Evolutionary conservation across 1,140 invertebrate species (phyloP).

Genomic region (Neodiprion pinetum): DNA sequence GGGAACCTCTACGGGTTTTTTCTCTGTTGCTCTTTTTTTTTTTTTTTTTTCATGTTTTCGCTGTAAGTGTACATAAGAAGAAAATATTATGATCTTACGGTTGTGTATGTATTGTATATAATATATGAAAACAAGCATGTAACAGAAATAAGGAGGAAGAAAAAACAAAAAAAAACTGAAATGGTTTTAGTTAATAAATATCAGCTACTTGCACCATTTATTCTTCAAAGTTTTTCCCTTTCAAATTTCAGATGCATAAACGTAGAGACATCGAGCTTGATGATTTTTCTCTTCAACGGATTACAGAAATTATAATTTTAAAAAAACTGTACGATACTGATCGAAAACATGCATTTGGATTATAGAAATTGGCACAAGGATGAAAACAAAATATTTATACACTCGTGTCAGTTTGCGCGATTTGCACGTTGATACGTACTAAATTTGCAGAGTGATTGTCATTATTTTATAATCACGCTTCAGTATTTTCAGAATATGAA

Average conservation of each 20-base stretch:
- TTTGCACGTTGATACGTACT: too few species aligned
- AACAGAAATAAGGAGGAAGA: constrained; percentile 19
- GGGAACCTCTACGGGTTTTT: too few species aligned
- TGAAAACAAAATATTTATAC: too few species aligned
- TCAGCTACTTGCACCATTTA: background rate
- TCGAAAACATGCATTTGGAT: too few species aligned
- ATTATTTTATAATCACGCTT: too few species aligned
- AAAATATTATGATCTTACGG: constrained; percentile 27
- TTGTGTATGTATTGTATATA: constrained; percentile 47
- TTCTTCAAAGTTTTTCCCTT: too few species aligned
- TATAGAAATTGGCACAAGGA: too few species aligned
- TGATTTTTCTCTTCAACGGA: background rate
- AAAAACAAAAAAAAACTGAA: background rate
- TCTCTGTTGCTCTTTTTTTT: constrained; percentile 7
- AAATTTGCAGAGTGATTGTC: too few species aligned
- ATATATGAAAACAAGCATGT: constrained; percentile 35
- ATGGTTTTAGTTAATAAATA: constrained; percentile 37
- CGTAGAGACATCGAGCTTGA: background rate
- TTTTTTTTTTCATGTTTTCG: constrained; percentile 32
- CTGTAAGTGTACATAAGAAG: constrained; percentile 23
- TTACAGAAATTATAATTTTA: constrained; percentile 11
- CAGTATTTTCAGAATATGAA: too few species aligned
- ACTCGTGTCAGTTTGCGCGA: too few species aligned
- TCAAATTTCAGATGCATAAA: too few species aligned
- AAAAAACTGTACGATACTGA: background rate